Conservation (phyloP, 2,888 invertebrate species). For the Iselma pallidipennis region DNA sequence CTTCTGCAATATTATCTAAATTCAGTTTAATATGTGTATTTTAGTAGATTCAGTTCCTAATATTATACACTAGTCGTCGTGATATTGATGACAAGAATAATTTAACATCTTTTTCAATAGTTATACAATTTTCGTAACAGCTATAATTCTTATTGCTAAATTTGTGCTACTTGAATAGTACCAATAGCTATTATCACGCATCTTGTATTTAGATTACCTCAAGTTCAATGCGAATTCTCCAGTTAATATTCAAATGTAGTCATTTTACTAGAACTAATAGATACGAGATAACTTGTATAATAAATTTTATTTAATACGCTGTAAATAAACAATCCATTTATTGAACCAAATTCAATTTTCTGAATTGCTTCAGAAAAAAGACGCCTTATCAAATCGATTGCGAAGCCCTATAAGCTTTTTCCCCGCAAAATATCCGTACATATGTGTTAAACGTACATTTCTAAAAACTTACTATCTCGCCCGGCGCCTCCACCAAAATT, state of each 20-base stretch:
- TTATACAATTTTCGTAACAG: conserved; percentile 19
- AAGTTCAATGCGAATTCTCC: conserved; percentile 12
- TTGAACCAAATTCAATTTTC: not conserved
- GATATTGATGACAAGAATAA: not conserved
- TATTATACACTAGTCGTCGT: conserved; percentile 1
- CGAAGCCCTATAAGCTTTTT: not conserved
- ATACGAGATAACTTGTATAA: conserved; percentile 15
- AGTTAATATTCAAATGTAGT: conserved; percentile 25
- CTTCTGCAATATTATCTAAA: conserved; percentile 27
- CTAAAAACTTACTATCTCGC: not conserved
- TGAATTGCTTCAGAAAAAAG: not conserved
- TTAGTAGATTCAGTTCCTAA: conserved; percentile 5
- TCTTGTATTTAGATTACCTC: conserved; percentile 18
- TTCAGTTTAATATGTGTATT: conserved; percentile 19
- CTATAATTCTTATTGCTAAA: conserved; percentile 11
- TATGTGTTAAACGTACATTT: not conserved
- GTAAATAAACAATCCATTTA: not conserved
- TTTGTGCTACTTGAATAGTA: not conserved
- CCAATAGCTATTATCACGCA: conserved; percentile 14
- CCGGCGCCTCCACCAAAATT: not conserved
- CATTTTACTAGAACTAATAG: conserved; percentile 22
- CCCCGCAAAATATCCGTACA: not conserved
- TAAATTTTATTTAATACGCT: conserved; percentile 9
- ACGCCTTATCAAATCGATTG: not conserved
- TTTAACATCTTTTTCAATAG: conserved; percentile 1